Conservation (phyloP, 2,888 invertebrate genomes). For the Lepidocyrtoides sp. region DNA sequence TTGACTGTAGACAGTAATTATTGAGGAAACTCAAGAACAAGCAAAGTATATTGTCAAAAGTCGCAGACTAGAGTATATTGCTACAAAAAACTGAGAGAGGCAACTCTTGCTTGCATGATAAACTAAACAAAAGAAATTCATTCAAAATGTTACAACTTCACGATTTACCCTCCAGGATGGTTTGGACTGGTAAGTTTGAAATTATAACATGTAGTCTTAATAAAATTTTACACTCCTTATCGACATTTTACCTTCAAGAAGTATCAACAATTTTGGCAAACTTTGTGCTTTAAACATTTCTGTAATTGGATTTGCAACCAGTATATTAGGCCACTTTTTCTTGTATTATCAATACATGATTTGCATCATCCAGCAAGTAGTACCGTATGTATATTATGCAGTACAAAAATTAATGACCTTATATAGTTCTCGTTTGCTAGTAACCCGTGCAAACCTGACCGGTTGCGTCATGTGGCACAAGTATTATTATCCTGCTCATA, state of each 20-base stretch:
- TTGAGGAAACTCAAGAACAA: neutral
- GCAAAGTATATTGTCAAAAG: no score
- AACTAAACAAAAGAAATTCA: neutral
- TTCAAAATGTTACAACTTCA: conserved; percentile 84
- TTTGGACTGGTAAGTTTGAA: conserved; percentile 84
- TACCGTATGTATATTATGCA: no score
- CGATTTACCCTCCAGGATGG: conserved; percentile 85
- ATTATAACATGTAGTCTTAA: neutral
- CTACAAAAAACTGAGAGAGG: neutral
- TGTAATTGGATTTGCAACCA: conserved; percentile 52
- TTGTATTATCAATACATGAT: neutral
- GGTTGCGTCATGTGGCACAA: conserved; percentile 69
- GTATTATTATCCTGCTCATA: conserved; percentile 10
- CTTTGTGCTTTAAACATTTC: neutral
- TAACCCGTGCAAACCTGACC: conserved; percentile 9
- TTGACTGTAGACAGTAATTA: neutral
- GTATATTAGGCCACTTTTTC: neutral
- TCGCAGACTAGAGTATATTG: neutral
- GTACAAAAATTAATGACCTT: conserved; percentile 61
- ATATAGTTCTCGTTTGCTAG: neutral
- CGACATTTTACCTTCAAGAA: neutral
- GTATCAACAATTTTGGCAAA: neutral
- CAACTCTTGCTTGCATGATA: conserved; percentile 12
- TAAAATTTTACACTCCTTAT: neutral
- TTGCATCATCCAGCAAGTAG: neutral